These are phyloP conservation scores for Turritopsis dohrnii DNA, from an alignment of 30 jellyfish, hydroid and myxozoan genomes.

Conservation along the genomic window DNA sequence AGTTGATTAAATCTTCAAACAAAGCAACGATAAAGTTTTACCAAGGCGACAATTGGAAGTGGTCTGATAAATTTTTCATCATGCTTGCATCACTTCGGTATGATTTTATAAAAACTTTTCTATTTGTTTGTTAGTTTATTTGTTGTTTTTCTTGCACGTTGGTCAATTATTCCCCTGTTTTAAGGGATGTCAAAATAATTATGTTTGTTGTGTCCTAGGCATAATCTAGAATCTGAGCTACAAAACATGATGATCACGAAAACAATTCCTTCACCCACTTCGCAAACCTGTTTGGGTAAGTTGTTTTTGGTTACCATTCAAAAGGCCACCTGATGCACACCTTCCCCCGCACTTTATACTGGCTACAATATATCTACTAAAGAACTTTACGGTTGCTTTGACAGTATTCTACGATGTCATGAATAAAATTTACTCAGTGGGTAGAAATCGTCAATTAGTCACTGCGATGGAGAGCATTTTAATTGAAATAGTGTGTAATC, in stretches of 20 bases:
- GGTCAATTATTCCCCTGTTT: no score
- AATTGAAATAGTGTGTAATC: no score
- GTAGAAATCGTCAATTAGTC: no score
- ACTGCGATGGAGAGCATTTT: no score
- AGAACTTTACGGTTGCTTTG: no score
- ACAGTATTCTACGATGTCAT: no score
- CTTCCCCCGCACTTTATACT: not conserved
- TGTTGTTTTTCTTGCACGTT: not conserved
- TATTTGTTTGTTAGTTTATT: not conserved
- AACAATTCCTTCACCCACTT: not conserved
- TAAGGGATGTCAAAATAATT: not conserved
- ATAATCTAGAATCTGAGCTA: not conserved
- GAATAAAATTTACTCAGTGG: no score
- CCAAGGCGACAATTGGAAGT: slow-evolving; percentile 21
- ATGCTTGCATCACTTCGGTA: slow-evolving; percentile 57
- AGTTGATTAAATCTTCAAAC: slow-evolving; percentile 10
- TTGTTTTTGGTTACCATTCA: no score
- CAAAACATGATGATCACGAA: not conserved
- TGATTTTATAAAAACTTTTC: not conserved
- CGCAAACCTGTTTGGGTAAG: not conserved
- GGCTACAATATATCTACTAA: not conserved
- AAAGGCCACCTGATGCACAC: no score
- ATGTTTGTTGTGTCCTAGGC: not conserved
- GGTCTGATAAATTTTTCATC: slow-evolving; percentile 45
- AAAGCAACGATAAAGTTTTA: not conserved